Evolutionary conservation across 2,888 invertebrate species (phyloP), one percentile per base, ranked within the genome.

Genomic region (Furcula furcula): DNA sequence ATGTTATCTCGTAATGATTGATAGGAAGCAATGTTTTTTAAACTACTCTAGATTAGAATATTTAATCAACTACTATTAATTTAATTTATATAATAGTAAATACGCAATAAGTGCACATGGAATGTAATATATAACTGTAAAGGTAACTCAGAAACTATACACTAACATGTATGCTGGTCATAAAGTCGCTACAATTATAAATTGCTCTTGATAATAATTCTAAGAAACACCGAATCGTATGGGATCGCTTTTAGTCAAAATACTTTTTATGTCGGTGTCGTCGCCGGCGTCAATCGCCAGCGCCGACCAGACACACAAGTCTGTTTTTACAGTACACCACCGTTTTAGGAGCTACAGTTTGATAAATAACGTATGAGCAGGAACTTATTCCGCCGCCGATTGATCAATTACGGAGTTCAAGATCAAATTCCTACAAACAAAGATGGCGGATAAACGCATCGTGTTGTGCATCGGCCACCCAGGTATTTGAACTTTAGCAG

Each of bases 401-500:
- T 36, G 36, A 49, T 38, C 29, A 40, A 42, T 50, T 41, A 46
- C 22, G 35, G 33, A 32, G 30, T 48, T 40, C 48, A 46, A 46
- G 47, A 45, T 46, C 46, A 50, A 45, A 49, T 55, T 48, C 46
- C 46, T 31, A 40, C 40, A 47, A 50, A 40, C 55, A 61, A 57
- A 51, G 40, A 52, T 56, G 45, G 39, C 62, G 38, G 47, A 51
- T 38, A 48, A 44, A 50, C 46, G 53, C 46, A 52, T 56, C 50
- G 46, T 50, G 39, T 57, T 55, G 57, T 52, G 36, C 40, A 49
- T 50, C 40, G 32, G 29, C 36, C 49, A 51, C 46, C 37, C 51
- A 61, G 61, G 57, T 65, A 59, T 64, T 60, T 72, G 70, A 77
- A 74, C 72, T 69, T 64, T 61, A 65, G 46, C 72, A 67, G 76